Conservation (phyloP, 2,797 vertebrate species). For the Lacerta bilineata region DNA sequence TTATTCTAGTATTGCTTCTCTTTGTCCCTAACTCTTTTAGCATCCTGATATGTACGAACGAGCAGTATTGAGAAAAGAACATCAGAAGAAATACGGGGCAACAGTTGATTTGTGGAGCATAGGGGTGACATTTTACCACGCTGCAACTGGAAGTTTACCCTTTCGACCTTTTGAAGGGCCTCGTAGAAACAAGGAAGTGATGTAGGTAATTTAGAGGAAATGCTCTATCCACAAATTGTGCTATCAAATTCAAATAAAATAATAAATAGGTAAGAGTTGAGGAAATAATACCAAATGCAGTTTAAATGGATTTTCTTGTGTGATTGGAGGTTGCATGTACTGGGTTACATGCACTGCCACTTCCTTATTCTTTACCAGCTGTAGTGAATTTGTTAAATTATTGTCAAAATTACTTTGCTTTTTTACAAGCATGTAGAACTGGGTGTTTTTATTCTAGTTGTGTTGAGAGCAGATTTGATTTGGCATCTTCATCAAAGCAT, state of each 20-base stretch:
- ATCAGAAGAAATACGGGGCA: constrained; percentile 97
- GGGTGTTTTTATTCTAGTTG: neutral
- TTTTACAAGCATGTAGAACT: neutral
- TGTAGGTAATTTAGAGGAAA: constrained; percentile 84
- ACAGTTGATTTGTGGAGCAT: constrained; percentile 98
- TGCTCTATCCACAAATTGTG: constrained; percentile 33
- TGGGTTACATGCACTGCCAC: neutral
- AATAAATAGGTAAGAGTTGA: neutral
- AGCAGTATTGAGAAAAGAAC: constrained; percentile 95
- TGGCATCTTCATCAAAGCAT: neutral
- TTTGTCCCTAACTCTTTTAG: constrained; percentile 72
- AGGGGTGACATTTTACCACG: constrained; percentile 96
- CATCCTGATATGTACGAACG: constrained; percentile 99
- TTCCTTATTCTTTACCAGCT: neutral
- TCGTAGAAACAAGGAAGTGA: constrained; percentile 98
- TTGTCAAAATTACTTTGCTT: neutral
- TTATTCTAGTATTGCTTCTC: neutral
- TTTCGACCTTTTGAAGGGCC: constrained; percentile 97
- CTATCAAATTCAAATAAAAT: neutral
- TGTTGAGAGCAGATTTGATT: neutral
- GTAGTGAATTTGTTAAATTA: neutral
- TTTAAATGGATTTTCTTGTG: neutral
- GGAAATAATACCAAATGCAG: neutral
- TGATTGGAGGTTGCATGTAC: neutral
- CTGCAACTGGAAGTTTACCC: constrained; percentile 94